phyloP scores from a whole-genome alignment of 2,888 invertebrate species.

The Lysandra coridon region DNA sequence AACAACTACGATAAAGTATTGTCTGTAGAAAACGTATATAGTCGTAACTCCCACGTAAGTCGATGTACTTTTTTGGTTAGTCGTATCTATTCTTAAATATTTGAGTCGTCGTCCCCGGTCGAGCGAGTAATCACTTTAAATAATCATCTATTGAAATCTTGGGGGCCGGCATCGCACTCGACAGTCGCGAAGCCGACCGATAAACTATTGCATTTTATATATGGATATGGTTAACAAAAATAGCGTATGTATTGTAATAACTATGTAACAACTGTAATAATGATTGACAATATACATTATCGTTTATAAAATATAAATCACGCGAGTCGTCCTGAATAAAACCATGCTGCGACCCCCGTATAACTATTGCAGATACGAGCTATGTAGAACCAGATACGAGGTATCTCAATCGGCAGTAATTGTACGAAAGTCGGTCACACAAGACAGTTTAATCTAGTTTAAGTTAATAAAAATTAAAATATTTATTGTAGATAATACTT shows the following conservation, averaged over 20 bases:
- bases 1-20: conserved; percentile 43
- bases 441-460: conserved; percentile 39
- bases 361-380: conserved; percentile 30
- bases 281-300: conserved; percentile 66
- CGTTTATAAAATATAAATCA: conserved; percentile 55
- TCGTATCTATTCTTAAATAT: conserved; percentile 64
- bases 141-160: conserved; percentile 75
- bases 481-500: conserved; percentile 76
- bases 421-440: conserved; percentile 31
- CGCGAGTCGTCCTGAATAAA: conserved; percentile 49
- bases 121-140: conserved; percentile 68
- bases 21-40: conserved; percentile 41
- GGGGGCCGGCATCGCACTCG: conserved; percentile 48
- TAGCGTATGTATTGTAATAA: conserved; percentile 73
- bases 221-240: conserved; percentile 78
- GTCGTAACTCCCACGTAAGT: conserved; percentile 43
- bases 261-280: conserved; percentile 75
- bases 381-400: background rate
- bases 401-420: conserved; percentile 32
- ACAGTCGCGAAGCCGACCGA: conserved; percentile 47
- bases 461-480: conserved; percentile 55
- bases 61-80: conserved; percentile 48
- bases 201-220: conserved; percentile 78
- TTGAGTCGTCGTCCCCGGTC: conserved; percentile 56
- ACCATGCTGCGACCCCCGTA: conserved; percentile 37